Conservation (phyloP, 2,888 invertebrate species). For the Drosophila kuntzei region DNA sequence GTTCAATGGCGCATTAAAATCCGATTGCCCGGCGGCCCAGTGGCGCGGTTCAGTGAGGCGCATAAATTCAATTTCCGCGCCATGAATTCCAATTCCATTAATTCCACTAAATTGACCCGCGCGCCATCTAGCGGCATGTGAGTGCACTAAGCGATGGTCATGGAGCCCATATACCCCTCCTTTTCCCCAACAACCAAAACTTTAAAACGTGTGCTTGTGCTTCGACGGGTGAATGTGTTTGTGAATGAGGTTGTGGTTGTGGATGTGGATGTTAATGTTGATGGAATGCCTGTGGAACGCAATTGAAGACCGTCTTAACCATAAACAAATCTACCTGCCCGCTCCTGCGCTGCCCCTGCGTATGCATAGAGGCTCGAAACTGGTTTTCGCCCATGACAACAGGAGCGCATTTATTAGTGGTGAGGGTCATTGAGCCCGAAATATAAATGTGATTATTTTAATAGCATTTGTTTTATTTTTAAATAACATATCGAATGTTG, state of each 20-base stretch:
- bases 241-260: constrained; percentile 14
- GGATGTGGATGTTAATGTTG: constrained; percentile 34
- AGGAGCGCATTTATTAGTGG: constrained; percentile 44
- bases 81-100: constrained; percentile 86
- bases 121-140: constrained; percentile 83
- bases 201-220: constrained; percentile 45
- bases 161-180: constrained; percentile 36
- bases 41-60: constrained; percentile 64
- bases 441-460: neutral
- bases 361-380: constrained; percentile 46
- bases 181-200: neutral
- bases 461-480: neutral
- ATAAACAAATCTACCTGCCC: constrained; percentile 43
- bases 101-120: constrained; percentile 85
- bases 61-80: constrained; percentile 85
- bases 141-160: constrained; percentile 73
- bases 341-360: constrained; percentile 23
- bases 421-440: constrained; percentile 21
- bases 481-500: neutral
- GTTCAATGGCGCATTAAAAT: constrained; percentile 83
- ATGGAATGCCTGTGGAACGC: constrained; percentile 58
- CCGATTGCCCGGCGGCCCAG: constrained; percentile 70
- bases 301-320: constrained; percentile 30
- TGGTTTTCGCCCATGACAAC: constrained; percentile 41
- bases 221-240: constrained; percentile 7